Evolutionary conservation across 2,888 invertebrate species (phyloP).

Genomic region (Antheraea yamamai): DNA sequence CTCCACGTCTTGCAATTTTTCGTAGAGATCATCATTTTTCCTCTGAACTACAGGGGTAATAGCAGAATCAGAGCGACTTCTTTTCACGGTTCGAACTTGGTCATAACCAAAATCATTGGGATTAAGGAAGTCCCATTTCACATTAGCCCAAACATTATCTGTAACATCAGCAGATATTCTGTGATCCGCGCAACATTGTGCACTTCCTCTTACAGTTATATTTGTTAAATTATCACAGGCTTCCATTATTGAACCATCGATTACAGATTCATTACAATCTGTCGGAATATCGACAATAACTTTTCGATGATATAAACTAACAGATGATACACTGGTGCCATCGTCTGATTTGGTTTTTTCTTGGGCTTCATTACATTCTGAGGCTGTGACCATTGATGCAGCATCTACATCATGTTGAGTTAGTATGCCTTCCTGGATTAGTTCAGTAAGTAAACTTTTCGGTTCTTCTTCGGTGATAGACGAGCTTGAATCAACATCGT

Average conservation of each 20-base stretch:
- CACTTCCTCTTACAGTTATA: constrained; percentile 64
- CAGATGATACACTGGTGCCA: constrained; percentile 64
- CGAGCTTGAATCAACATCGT: constrained; percentile 43
- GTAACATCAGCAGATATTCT: constrained; percentile 73
- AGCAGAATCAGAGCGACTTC: constrained; percentile 75
- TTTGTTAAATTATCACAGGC: constrained; percentile 67
- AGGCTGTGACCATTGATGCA: constrained; percentile 63
- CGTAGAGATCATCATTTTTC: constrained; percentile 72
- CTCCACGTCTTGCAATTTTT: constrained; percentile 63
- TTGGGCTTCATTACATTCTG: constrained; percentile 59
- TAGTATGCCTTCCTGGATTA: constrained; percentile 73
- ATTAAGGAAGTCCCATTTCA: constrained; percentile 75
- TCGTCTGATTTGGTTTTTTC: constrained; percentile 63
- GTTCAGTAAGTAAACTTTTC: constrained; percentile 71
- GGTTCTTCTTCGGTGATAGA: constrained; percentile 55
- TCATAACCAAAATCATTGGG: constrained; percentile 76
- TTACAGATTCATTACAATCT: constrained; percentile 64
- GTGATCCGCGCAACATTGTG: constrained; percentile 74
- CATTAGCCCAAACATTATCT: constrained; percentile 77
- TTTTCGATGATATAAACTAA: constrained; percentile 61
- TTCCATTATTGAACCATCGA: constrained; percentile 63
- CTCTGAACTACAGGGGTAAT: constrained; percentile 65
- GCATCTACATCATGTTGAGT: constrained; percentile 72
- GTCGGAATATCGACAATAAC: constrained; percentile 70
- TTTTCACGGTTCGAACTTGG: constrained; percentile 68